Percentiles rank a stretch among this genome's conserved stretches.
phyloP scores from a whole-genome alignment of 92 coral and sea anemone species.

The Parazoanthus atlanticus region DNA sequence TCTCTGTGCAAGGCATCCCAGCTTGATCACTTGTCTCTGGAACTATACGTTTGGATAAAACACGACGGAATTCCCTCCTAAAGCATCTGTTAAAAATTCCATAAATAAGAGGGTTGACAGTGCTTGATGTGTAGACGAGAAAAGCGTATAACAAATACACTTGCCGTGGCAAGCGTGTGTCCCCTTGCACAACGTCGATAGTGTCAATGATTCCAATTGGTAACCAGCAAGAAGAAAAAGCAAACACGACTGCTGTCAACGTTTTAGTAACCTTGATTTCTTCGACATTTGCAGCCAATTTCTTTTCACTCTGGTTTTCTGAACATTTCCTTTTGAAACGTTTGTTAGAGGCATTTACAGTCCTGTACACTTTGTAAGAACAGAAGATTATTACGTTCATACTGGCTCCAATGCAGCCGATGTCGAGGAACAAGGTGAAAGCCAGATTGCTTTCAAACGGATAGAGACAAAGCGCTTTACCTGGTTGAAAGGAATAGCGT shows the following conservation, averaged over 20 bases:
- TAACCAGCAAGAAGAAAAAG: conserved; percentile 68
- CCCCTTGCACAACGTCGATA: conserved; percentile 54
- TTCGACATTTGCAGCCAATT: conserved; percentile 57
- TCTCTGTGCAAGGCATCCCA: background rate
- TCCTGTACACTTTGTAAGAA: conserved; percentile 43
- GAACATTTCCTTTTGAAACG: conserved; percentile 18
- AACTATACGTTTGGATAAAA: background rate
- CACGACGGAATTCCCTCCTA: conserved; percentile 51
- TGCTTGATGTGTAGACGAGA: conserved; percentile 56
- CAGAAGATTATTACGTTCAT: conserved; percentile 33
- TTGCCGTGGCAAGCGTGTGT: conserved; percentile 48
- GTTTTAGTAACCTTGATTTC: conserved; percentile 74
- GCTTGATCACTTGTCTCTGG: background rate
- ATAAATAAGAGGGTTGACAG: conserved; percentile 69
- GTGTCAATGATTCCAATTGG: conserved; percentile 64
- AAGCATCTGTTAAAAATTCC: conserved; percentile 64
- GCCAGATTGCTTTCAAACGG: conserved; percentile 34
- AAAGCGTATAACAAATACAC: conserved; percentile 59
- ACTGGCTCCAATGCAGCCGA: conserved; percentile 7
- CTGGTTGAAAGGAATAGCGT: conserved; percentile 38
- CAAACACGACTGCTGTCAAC: conserved; percentile 58
- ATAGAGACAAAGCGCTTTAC: conserved; percentile 43
- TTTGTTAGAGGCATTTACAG: conserved; percentile 37
- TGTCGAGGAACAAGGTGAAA: conserved; percentile 35
- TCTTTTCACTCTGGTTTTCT: background rate